These are phyloP conservation scores for Poeciliopsis prolifica DNA, from an alignment of 2,113 vertebrate species.

Conservation along the genomic window DNA sequence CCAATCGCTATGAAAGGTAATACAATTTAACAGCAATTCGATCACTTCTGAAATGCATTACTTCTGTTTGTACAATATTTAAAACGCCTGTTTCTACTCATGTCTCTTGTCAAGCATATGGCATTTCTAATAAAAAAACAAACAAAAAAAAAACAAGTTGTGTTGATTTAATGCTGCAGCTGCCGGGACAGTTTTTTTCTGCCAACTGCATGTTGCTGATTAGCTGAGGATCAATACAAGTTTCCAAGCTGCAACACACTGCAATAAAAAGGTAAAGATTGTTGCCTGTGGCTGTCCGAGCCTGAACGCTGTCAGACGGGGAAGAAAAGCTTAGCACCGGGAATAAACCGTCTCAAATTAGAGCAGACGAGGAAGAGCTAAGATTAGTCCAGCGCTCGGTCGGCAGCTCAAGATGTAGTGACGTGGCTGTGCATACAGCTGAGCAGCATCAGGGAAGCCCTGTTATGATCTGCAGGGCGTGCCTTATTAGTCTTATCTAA, in stretches of 20 bases:
- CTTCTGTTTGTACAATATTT: conserved; percentile 20
- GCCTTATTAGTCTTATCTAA: conserved; percentile 73
- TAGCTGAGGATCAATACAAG: conserved; percentile 38
- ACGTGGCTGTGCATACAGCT: conserved; percentile 34
- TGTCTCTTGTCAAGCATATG: conserved; percentile 1
- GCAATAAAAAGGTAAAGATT: conserved; percentile 26
- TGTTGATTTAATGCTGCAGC: conserved; percentile 4
- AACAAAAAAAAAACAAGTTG: conserved; percentile 4
- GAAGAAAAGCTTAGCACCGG: conserved; percentile 56
- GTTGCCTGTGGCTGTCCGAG: conserved; percentile 35
- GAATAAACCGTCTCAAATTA: conserved; percentile 39
- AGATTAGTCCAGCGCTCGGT: conserved; percentile 38
- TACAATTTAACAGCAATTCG: conserved; percentile 41
- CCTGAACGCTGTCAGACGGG: conserved; percentile 37
- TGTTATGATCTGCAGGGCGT: conserved; percentile 64
- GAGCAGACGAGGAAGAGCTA: conserved; percentile 41
- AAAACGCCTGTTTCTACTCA: neutral
- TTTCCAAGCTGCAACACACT: conserved; percentile 32
- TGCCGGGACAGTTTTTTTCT: neutral
- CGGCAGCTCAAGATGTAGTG: conserved; percentile 19
- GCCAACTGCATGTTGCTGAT: conserved; percentile 11
- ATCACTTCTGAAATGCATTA: conserved; percentile 33
- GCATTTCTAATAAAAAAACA: neutral
- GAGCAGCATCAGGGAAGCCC: conserved; percentile 56
- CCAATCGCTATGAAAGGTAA: conserved; percentile 26